A percentile compares a stretch with the other conserved stretches of the same genome.
These are phyloP conservation scores for Masticophis lateralis DNA, from an alignment of 2,797 vertebrate genomes.

Conservation along the genomic window DNA sequence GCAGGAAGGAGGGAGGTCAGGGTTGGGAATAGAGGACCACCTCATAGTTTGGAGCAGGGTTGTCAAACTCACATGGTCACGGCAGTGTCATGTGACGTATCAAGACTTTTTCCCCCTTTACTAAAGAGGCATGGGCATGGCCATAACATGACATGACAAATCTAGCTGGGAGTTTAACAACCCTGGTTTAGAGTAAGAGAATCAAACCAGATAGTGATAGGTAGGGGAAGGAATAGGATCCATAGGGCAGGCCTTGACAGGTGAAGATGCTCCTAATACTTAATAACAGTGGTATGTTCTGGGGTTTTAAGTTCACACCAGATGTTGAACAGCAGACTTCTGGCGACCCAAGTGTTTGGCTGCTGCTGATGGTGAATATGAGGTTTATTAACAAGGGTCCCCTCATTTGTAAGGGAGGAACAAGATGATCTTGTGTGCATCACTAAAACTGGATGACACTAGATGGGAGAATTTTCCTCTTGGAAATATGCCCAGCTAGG, in stretches of 20 bases:
- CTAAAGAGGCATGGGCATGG: too few species aligned
- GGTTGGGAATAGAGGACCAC: background rate
- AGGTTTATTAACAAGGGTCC: background rate
- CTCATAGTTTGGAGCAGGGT: background rate
- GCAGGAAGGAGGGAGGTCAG: background rate
- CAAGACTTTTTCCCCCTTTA: too few species aligned
- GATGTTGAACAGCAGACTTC: background rate
- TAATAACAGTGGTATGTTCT: background rate
- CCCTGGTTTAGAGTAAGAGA: background rate
- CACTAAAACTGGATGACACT: background rate
- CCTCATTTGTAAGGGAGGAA: background rate
- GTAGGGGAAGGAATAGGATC: background rate
- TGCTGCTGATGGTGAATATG: background rate
- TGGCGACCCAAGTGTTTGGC: background rate
- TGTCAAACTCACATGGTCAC: too few species aligned
- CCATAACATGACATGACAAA: too few species aligned
- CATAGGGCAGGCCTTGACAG: background rate
- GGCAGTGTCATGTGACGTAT: too few species aligned
- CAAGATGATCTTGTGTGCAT: too few species aligned
- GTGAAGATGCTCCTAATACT: background rate
- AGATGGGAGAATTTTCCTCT: background rate
- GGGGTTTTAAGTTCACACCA: background rate
- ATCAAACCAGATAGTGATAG: background rate
- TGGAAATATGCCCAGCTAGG: background rate
- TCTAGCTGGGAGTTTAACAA: too few species aligned